phyloP scores from a whole-genome alignment of 2,888 invertebrate species.

The Homarus gammarus region DNA sequence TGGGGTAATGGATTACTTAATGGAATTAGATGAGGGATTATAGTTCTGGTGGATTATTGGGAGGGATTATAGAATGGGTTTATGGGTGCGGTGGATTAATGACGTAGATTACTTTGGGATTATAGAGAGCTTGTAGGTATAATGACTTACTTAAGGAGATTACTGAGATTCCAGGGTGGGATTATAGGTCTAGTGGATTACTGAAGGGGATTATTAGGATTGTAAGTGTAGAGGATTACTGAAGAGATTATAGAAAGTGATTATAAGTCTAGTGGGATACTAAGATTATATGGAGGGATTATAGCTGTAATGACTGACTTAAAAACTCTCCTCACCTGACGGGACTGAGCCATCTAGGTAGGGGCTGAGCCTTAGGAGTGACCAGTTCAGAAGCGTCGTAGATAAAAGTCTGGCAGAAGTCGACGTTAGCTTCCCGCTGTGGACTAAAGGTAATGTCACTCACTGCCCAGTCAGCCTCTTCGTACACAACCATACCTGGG shows the following conservation, averaged over 20 bases:
- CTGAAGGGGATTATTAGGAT: no score
- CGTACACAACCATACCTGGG: conserved; percentile 62
- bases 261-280: not conserved
- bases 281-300: no score
- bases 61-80: no score
- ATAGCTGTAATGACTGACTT: no score
- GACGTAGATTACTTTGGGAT: no score
- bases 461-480: conserved; percentile 72
- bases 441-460: conserved; percentile 73
- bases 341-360: conserved; percentile 66
- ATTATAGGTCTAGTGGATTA: not conserved
- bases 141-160: no score
- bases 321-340: conserved; percentile 60
- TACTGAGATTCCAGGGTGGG: not conserved
- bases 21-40: no score
- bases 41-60: no score
- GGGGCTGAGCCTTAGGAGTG: conserved; percentile 65
- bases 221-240: no score
- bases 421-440: conserved; percentile 58
- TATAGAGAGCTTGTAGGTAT: no score
- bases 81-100: no score
- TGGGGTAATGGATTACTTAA: no score
- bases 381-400: conserved; percentile 74
- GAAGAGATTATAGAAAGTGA: not conserved
- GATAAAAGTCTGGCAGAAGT: conserved; percentile 65